These are phyloP conservation scores for Halcyon badia DNA, from an alignment of 2,797 vertebrate species.

Conservation along the genomic window DNA sequence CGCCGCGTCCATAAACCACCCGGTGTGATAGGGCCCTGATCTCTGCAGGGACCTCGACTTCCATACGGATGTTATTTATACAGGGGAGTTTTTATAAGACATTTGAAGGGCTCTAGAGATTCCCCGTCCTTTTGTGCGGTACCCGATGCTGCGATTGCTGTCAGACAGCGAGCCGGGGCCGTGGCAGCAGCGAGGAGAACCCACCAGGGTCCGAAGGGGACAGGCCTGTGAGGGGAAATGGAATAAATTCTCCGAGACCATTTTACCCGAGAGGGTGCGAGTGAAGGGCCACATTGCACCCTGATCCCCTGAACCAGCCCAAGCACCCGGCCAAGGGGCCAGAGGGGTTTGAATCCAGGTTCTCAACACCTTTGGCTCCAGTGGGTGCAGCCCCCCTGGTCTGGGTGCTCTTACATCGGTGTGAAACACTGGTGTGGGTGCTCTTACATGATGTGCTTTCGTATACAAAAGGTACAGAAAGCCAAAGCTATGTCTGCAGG, in stretches of 20 bases:
- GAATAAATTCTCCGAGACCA: neutral
- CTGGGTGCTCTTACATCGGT: neutral
- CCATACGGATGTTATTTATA: slow-evolving; percentile 4
- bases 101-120: slow-evolving; percentile 16
- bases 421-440: neutral
- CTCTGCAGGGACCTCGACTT: slow-evolving; percentile 21
- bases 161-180: neutral
- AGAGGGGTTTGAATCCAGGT: fast-evolving
- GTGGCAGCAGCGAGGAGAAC: neutral
- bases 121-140: neutral
- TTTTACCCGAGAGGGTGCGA: neutral
- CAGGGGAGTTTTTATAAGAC: neutral
- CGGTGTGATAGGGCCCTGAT: neutral
- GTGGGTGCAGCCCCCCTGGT: neutral
- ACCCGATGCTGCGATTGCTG: neutral
- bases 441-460: neutral
- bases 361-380: fast-evolving
- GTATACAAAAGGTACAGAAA: neutral
- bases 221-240: fast-evolving
- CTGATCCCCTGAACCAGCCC: fast-evolving
- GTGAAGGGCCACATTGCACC: neutral
- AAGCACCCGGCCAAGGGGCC: neutral
- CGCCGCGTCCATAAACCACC: neutral
- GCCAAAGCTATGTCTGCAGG: fast-evolving
- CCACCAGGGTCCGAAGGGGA: neutral